phyloP scores from a whole-genome alignment of 1,140 invertebrate species.

The Zaprionus vittiger region DNA sequence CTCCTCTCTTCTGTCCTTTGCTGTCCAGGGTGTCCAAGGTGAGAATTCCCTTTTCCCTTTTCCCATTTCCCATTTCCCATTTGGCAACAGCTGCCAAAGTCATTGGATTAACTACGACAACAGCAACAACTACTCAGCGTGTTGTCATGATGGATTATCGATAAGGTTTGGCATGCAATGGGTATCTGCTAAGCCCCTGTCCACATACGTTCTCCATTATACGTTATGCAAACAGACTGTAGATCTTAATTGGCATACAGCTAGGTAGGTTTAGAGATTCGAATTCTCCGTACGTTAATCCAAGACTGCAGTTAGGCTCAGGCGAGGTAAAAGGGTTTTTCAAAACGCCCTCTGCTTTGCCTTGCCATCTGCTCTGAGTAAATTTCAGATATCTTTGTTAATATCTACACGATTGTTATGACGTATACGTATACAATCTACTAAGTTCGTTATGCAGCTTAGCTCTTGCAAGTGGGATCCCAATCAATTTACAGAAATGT shows the following conservation, averaged over 20 bases:
- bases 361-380: background rate
- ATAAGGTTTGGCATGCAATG: background rate
- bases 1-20: background rate
- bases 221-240: slow-evolving; percentile 13
- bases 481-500: background rate
- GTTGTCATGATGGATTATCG: slow-evolving; percentile 22
- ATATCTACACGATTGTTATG: background rate
- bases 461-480: background rate
- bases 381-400: background rate
- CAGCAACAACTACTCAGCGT: background rate
- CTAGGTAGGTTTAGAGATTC: background rate
- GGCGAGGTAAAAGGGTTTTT: background rate
- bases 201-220: slow-evolving; percentile 3
- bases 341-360: background rate
- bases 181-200: slow-evolving; percentile 2
- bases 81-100: slow-evolving; percentile 39
- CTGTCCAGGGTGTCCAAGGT: slow-evolving; percentile 18
- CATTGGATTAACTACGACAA: slow-evolving; percentile 14
- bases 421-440: background rate
- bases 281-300: background rate
- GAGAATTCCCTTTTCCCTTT: slow-evolving; percentile 11
- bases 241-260: background rate
- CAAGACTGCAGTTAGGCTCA: background rate
- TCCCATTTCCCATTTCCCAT: background rate
- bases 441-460: background rate